Percentiles rank a stretch among this genome's conserved stretches.
Evolutionary conservation across 2,113 vertebrate genomes (phyloP).

Genomic region (Hippocampus barbouri): DNA sequence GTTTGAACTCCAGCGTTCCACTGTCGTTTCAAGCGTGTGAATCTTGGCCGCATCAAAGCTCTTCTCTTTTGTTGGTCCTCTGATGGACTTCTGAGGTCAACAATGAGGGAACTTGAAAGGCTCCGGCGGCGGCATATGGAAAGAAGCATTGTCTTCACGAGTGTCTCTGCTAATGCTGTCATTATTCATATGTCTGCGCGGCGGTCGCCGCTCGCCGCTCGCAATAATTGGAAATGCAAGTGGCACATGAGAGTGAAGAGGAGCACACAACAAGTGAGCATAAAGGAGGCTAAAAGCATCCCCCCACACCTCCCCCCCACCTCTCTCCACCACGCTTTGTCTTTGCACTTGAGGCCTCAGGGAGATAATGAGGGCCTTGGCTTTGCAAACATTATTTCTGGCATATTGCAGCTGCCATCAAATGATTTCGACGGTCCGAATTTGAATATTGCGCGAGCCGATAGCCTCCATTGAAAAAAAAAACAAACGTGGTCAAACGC

Average conservation of each 20-base stretch:
- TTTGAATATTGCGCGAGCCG: slow-evolving; percentile 70
- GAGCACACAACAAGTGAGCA: slow-evolving; percentile 42
- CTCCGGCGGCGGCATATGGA: background rate
- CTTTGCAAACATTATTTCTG: slow-evolving; percentile 78
- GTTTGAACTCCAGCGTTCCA: background rate
- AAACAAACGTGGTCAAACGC: slow-evolving; percentile 34
- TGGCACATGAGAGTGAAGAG: slow-evolving; percentile 36
- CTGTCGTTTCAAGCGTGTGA: background rate
- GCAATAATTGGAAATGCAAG: slow-evolving; percentile 22
- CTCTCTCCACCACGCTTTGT: slow-evolving; percentile 35
- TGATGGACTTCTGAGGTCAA: slow-evolving; percentile 8
- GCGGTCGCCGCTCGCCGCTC: slow-evolving; percentile 8
- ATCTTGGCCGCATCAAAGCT: background rate
- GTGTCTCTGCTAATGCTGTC: slow-evolving; percentile 21
- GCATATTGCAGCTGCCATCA: slow-evolving; percentile 67
- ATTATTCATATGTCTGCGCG: slow-evolving; percentile 12
- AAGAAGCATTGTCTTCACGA: slow-evolving; percentile 3
- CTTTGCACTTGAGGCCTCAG: slow-evolving; percentile 52
- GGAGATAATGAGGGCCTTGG: slow-evolving; percentile 66
- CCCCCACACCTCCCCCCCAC: background rate
- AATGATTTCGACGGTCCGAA: slow-evolving; percentile 69
- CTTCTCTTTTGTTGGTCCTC: background rate
- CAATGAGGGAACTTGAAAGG: slow-evolving; percentile 5
- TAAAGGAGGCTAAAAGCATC: slow-evolving; percentile 60
- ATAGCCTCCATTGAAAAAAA: slow-evolving; percentile 64